These are phyloP conservation scores for Octopus sinensis DNA, from an alignment of 1,140 invertebrate genomes.

Conservation along the genomic window DNA sequence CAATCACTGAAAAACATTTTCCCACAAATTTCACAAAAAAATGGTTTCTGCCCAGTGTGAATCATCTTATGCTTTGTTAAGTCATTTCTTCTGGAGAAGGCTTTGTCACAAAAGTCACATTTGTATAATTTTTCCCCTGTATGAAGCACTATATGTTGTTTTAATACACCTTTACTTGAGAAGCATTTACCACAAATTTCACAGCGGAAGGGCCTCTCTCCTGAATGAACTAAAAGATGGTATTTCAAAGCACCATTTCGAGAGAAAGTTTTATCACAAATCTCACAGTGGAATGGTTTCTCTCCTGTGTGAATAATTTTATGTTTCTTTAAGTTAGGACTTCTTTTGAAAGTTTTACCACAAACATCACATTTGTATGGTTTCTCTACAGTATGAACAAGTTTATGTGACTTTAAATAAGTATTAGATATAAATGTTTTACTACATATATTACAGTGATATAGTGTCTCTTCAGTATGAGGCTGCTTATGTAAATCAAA, in stretches of 20 bases:
- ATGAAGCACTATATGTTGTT: conserved; percentile 55
- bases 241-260: conserved; percentile 62
- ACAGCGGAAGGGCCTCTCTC: conserved; percentile 20
- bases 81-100: conserved; percentile 18
- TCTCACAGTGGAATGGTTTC: conserved; percentile 39
- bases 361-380: conserved; percentile 43
- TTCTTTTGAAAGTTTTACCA: conserved; percentile 36
- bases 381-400: conserved; percentile 61
- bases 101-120: conserved; percentile 45
- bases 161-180: conserved; percentile 24
- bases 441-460: conserved; percentile 33
- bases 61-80: conserved; percentile 18
- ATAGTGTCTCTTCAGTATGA: conserved; percentile 30
- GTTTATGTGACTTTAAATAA: conserved; percentile 34
- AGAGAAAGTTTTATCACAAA: conserved; percentile 62
- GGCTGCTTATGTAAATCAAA: conserved; percentile 25
- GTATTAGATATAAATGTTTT: conserved; percentile 33
- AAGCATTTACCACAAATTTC: conserved; percentile 23
- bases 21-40: conserved; percentile 14
- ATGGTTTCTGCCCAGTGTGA: neutral
- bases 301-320: conserved; percentile 32
- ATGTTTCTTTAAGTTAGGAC: conserved; percentile 29
- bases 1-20: conserved; percentile 15
- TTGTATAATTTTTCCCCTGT: conserved; percentile 51
- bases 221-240: conserved; percentile 52